Base-by-base conservation (phyloP, 2,888 invertebrate species). In the Tenodera sinensis region DNA sequence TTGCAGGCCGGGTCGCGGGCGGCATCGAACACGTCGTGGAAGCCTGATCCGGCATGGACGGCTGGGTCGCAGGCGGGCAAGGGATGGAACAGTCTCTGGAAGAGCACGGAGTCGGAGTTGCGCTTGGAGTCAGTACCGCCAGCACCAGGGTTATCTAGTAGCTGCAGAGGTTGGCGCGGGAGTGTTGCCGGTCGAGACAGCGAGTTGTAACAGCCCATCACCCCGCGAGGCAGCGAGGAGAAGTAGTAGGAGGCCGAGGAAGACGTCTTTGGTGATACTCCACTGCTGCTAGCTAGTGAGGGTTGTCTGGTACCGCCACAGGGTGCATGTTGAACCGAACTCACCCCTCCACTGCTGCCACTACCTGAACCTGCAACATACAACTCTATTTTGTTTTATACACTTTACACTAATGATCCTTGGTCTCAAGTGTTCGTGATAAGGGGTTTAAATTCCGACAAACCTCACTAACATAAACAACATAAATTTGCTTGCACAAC, bases 51-150 rank as follows among this genome's bases (percentile, higher is more conserved):
- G 88, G 93, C 93, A 88, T 93, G 92, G 83, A 92, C 92, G 87
- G 92, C 89, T 34, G 92, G 91, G 90, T 94, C 94, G 91, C 95
- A 95, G 20, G 94, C 93, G 2, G 95, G 95, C 9, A 94, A 92
- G 9, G 94, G 94, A 91, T 94, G 94, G 91, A 94, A 93, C 89
- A 93, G 91, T 91, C 94, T 93, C 91, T 94, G 94, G 85, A 94
- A 94, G 1, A 95, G 93, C 8, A 94, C 94, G 83, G 94, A 94
- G 92, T 95, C 95, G 88, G 94, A 94, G 92, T 94, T 94, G 84
- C 94, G 92, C 91, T 95, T 95, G 92, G 93, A 93, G 90, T 93
- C 93, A 20, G 82, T 90, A 82, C 89, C 87, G n/a, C 89, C 83
- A 42, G 84, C 83, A 25, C 91, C 91, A 83, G 90, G 90, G 28